Conservation (phyloP, 2,888 invertebrate genomes). For the Neoascia interrupta region DNA sequence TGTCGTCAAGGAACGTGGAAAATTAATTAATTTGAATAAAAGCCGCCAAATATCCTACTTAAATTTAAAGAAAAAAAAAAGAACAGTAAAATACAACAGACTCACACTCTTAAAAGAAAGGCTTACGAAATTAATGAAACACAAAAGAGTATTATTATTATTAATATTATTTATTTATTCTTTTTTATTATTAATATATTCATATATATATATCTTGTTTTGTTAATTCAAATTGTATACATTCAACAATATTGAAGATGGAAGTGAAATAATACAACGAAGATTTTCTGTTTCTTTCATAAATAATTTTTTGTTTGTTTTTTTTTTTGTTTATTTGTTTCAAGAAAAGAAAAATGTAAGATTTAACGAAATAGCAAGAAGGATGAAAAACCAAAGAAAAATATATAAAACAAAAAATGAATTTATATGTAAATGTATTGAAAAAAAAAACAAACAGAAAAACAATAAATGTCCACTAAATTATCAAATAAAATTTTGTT, state of each 20-base stretch:
- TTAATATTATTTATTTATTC: conserved; percentile 64
- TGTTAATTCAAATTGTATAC: conserved; percentile 47
- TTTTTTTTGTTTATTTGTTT: conserved; percentile 61
- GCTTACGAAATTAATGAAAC: conserved; percentile 67
- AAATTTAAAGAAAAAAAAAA: background rate
- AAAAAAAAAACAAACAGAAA: conserved; percentile 43
- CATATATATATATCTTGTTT: conserved; percentile 25
- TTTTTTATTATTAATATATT: conserved; percentile 43
- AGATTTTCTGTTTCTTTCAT: conserved; percentile 58
- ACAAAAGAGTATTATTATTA: conserved; percentile 69
- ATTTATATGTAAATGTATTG: conserved; percentile 62
- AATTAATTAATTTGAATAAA: conserved; percentile 46
- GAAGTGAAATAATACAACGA: conserved; percentile 52
- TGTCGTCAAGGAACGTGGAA: too few species aligned
- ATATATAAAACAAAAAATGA: conserved; percentile 32
- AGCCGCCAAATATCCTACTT: conserved; percentile 64
- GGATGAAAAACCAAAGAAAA: conserved; percentile 56
- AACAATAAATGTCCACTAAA: conserved; percentile 49
- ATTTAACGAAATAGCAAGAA: conserved; percentile 56
- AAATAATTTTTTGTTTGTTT: conserved; percentile 48
- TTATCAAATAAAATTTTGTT: conserved; percentile 33
- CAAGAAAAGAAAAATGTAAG: conserved; percentile 40
- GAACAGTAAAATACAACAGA: conserved; percentile 1
- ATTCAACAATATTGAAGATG: conserved; percentile 58
- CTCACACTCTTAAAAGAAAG: conserved; percentile 51